phyloP scores from a whole-genome alignment of 2,888 invertebrate species.

The Torymus tubicola region DNA sequence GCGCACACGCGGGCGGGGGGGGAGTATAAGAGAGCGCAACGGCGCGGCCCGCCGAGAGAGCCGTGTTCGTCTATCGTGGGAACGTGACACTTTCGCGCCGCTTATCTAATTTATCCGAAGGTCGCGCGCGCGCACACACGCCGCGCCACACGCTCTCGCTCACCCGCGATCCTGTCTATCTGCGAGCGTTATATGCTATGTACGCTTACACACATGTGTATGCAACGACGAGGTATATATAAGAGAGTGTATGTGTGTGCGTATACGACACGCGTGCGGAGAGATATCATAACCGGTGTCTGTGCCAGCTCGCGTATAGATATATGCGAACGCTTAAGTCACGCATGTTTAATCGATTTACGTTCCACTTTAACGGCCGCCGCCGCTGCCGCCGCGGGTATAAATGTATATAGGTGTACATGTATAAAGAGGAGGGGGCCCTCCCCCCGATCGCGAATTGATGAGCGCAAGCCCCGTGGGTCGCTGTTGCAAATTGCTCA shows the following conservation, averaged over 20 bases:
- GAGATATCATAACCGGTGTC: slow-evolving; percentile 62
- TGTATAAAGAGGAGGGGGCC: neutral
- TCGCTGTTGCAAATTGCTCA: slow-evolving; percentile 43
- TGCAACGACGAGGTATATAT: neutral
- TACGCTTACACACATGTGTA: too few species aligned
- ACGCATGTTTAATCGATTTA: slow-evolving; percentile 65
- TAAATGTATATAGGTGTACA: neutral
- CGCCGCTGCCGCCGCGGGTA: neutral
- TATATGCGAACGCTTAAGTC: slow-evolving; percentile 56
- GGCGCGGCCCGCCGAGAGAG: slow-evolving; percentile 42
- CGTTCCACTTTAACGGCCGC: slow-evolving; percentile 60
- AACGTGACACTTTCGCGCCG: slow-evolving; percentile 72
- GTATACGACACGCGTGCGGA: neutral
- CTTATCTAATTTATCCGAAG: slow-evolving; percentile 72
- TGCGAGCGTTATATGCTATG: neutral
- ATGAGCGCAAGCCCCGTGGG: slow-evolving; percentile 32
- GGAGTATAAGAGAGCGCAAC: neutral
- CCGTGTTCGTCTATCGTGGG: slow-evolving; percentile 67
- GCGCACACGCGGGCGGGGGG: slow-evolving; percentile 9
- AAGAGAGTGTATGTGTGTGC: neutral
- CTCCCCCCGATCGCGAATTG: slow-evolving; percentile 40
- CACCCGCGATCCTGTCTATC: slow-evolving; percentile 54
- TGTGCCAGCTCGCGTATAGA: neutral
- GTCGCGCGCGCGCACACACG: slow-evolving; percentile 61
- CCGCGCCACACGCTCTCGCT: slow-evolving; percentile 55